Conservation (phyloP, 2,113 vertebrate species). For the Rhinoptilus africanus region DNA sequence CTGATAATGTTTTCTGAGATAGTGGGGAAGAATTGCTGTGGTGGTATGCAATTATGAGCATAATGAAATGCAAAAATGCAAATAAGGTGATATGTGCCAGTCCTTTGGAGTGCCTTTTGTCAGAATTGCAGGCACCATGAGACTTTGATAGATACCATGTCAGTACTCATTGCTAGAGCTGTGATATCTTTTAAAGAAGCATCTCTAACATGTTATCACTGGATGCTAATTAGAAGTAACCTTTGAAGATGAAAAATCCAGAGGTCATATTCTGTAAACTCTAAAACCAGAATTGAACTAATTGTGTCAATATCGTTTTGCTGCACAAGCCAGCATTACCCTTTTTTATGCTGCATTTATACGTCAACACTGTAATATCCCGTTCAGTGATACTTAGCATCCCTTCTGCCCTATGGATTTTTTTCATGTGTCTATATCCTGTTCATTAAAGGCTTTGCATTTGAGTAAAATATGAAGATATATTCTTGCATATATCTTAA, state of each 20-base stretch:
- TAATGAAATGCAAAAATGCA: constrained; percentile 99
- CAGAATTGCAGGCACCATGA: constrained; percentile 77
- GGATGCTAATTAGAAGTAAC: constrained; percentile 76
- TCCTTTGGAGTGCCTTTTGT: constrained; percentile 89
- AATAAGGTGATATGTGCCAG: constrained; percentile 85
- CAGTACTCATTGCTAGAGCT: constrained; percentile 79
- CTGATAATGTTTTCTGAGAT: constrained; percentile 91
- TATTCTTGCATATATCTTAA: not conserved
- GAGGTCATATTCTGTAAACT: constrained; percentile 69
- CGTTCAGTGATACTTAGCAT: not conserved
- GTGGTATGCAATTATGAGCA: constrained; percentile 90
- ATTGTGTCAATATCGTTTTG: constrained; percentile 67
- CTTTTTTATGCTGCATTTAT: constrained; percentile 36
- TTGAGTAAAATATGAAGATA: not conserved
- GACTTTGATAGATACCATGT: constrained; percentile 89
- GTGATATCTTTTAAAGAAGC: constrained; percentile 78
- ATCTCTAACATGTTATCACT: constrained; percentile 66
- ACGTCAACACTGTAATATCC: not conserved
- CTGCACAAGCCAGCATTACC: constrained; percentile 1
- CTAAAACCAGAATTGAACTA: constrained; percentile 69
- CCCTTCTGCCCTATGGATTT: not conserved
- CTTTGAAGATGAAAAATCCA: constrained; percentile 72
- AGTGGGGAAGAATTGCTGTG: constrained; percentile 85
- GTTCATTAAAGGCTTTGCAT: not conserved
- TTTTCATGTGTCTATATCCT: not conserved